phyloP scores from a whole-genome alignment of 53 echinoderm and acorn worm species.

The Paelopatides confundens region DNA sequence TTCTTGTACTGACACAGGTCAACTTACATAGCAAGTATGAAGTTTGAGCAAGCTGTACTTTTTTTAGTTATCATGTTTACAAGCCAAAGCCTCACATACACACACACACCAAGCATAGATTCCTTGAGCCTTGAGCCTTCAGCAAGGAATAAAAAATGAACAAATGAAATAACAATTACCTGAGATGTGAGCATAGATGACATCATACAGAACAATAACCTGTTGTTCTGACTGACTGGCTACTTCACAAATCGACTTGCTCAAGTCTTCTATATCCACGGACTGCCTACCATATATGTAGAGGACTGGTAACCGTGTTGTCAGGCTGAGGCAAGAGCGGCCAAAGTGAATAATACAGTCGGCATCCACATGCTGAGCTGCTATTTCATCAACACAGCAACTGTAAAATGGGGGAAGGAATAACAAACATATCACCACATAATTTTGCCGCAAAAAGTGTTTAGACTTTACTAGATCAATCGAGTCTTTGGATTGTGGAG shows the following conservation, averaged over 20 bases:
- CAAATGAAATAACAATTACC: constrained; percentile 48
- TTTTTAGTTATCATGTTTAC: too few species aligned
- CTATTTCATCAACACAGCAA: constrained; percentile 98
- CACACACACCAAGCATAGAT: too few species aligned
- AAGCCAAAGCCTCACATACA: too few species aligned
- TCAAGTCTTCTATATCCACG: constrained; percentile 71
- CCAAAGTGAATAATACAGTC: constrained; percentile 96
- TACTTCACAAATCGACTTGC: constrained; percentile 47
- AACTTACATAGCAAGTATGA: too few species aligned
- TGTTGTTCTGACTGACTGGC: constrained; percentile 37
- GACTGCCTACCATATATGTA: constrained; percentile 78
- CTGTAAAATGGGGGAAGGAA: constrained; percentile 29
- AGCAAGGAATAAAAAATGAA: too few species aligned
- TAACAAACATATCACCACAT: too few species aligned
- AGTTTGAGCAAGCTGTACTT: too few species aligned
- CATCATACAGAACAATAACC: constrained; percentile 86
- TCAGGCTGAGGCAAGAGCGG: constrained; percentile 86
- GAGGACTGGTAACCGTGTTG: constrained; percentile 85
- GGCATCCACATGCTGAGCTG: constrained; percentile 85
- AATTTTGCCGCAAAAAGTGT: too few species aligned
- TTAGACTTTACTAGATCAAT: too few species aligned
- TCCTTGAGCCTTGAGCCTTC: too few species aligned
- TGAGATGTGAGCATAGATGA: constrained; percentile 73
- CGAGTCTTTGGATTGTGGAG: too few species aligned
- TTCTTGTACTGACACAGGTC: too few species aligned